Evolutionary conservation across 2,888 invertebrate genomes (phyloP).

Genomic region (Melangyna quadrimaculata): DNA sequence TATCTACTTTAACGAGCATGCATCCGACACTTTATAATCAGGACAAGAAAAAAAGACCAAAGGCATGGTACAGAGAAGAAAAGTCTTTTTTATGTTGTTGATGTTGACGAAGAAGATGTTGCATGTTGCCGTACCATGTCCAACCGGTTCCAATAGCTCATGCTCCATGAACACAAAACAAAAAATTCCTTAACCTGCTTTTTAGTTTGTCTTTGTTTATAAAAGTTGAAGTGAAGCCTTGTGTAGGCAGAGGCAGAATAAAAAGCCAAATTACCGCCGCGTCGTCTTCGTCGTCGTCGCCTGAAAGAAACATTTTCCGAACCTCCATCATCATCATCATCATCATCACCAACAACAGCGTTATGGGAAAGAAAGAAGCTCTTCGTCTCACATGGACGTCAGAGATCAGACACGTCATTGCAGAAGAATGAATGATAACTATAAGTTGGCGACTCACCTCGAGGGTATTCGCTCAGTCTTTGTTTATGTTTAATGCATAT

Average conservation of each 20-base stretch:
- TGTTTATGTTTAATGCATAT: constrained; percentile 42
- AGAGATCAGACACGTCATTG: constrained; percentile 50
- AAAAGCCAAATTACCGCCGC: not conserved
- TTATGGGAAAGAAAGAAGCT: constrained; percentile 51
- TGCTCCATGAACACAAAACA: not conserved
- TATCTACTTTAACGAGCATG: constrained; percentile 32
- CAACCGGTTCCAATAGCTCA: constrained; percentile 45
- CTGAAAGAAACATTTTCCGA: constrained; percentile 13
- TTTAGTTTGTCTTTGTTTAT: constrained; percentile 24
- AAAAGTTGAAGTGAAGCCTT: not conserved
- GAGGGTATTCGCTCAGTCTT: constrained; percentile 18
- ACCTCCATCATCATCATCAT: constrained; percentile 24
- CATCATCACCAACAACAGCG: not conserved
- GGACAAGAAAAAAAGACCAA: not conserved
- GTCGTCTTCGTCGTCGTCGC: not conserved
- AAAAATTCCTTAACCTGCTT: constrained; percentile 27
- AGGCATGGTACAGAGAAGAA: not conserved
- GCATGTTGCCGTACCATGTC: constrained; percentile 20
- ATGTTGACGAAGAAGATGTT: constrained; percentile 14
- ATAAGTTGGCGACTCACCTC: constrained; percentile 40
- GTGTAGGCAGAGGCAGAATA: constrained; percentile 7
- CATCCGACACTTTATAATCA: constrained; percentile 47
- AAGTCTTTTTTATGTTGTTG: not conserved
- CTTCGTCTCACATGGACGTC: constrained; percentile 5
- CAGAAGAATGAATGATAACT: constrained; percentile 35